Conservation (phyloP, 2,888 invertebrate species). For the Fragum sueziense region DNA sequence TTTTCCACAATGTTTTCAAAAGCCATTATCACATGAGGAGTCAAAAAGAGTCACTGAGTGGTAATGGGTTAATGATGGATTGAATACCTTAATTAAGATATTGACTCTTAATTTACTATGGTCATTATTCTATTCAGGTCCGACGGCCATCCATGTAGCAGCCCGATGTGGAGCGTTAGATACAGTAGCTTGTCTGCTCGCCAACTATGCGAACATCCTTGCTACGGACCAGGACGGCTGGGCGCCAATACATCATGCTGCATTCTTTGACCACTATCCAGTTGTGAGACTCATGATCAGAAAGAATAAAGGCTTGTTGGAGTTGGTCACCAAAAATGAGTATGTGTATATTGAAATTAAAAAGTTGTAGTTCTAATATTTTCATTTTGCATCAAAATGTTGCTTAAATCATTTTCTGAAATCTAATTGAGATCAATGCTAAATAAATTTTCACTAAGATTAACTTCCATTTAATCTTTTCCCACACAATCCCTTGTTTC, state of each 20-base stretch:
- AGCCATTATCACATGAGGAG: no score
- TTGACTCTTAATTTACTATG: no score
- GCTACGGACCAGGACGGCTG: slow-evolving; percentile 81
- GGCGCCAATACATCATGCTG: slow-evolving; percentile 82
- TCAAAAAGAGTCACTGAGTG: no score
- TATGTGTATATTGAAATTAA: slow-evolving; percentile 68
- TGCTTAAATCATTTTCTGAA: no score
- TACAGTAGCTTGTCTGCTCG: slow-evolving; percentile 80
- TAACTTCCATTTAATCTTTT: not conserved
- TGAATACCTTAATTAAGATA: no score
- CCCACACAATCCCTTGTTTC: not conserved
- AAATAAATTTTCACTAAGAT: no score
- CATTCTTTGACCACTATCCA: slow-evolving; percentile 81
- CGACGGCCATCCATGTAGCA: slow-evolving; percentile 81
- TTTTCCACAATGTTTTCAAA: slow-evolving; percentile 4
- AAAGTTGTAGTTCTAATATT: no score
- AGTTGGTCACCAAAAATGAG: slow-evolving; percentile 80
- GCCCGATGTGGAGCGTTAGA: slow-evolving; percentile 81
- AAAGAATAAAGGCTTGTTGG: slow-evolving; percentile 78
- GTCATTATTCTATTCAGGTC: slow-evolving; percentile 78
- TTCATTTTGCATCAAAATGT: no score
- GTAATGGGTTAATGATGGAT: no score
- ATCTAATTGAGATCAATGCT: no score
- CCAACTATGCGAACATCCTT: slow-evolving; percentile 78
- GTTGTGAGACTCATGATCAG: slow-evolving; percentile 78